Conservation (phyloP, 2,888 invertebrate species). For the Elysia crispata region DNA sequence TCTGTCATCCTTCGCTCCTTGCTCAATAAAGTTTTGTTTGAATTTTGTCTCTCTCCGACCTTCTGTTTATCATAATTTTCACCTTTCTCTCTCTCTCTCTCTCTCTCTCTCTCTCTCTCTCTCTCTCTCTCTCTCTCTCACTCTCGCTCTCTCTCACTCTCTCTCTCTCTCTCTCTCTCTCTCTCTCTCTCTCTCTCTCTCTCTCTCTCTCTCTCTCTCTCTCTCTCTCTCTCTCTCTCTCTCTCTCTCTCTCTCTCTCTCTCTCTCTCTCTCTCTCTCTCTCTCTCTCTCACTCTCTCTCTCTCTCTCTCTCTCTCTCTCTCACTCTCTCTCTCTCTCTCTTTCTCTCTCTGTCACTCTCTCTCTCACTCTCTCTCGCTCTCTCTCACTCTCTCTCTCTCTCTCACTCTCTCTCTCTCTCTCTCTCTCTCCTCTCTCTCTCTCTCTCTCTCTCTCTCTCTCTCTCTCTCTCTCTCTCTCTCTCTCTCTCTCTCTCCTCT, state of each 20-base stretch:
- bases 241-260: neutral
- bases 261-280: slow-evolving; percentile 1
- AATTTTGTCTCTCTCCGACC: no score
- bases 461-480: no score
- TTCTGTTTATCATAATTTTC: no score
- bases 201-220: neutral
- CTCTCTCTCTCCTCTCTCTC: no score
- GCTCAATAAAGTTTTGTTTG: no score
- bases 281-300: slow-evolving; percentile 18
- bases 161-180: neutral
- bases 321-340: no score
- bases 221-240: neutral
- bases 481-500: no score
- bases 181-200: neutral
- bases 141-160: neutral
- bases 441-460: no score
- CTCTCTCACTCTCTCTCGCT: slow-evolving; percentile 7
- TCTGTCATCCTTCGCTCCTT: no score
- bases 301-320: slow-evolving; percentile 14
- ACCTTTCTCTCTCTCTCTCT: no score
- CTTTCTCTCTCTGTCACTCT: neutral
- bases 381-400: slow-evolving; percentile 16
- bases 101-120: no score
- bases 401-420: neutral
- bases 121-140: no score